Evolutionary conservation across 2,113 vertebrate species (phyloP).

Genomic region (Reinhardtius hippoglossoides): DNA sequence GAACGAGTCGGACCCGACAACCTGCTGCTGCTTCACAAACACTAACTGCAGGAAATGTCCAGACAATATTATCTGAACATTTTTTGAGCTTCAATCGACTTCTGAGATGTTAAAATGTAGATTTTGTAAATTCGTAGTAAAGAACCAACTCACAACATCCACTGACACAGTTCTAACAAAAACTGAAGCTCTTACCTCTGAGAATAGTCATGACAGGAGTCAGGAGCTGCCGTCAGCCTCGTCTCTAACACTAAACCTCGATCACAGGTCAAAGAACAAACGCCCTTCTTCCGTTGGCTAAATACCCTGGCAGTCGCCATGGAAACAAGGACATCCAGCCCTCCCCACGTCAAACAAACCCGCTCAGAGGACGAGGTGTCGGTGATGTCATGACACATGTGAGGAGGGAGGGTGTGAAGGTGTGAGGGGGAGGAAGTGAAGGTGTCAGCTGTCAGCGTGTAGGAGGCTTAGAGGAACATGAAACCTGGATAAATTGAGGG

Average conservation of each 20-base stretch:
- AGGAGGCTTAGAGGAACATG: neutral
- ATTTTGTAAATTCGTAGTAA: too few species aligned
- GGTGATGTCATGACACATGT: conserved; percentile 40
- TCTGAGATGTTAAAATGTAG: too few species aligned
- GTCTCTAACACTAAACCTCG: conserved; percentile 19
- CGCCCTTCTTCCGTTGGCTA: conserved; percentile 12
- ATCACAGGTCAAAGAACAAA: conserved; percentile 31
- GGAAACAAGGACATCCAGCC: conserved; percentile 46
- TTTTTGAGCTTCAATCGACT: too few species aligned
- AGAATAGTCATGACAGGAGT: conserved; percentile 40
- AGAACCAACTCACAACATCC: too few species aligned
- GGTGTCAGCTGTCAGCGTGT: conserved; percentile 25
- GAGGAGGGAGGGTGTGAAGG: conserved; percentile 36
- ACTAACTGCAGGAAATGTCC: too few species aligned
- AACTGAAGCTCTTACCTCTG: conserved; percentile 62
- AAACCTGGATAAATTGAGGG: neutral
- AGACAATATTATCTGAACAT: too few species aligned
- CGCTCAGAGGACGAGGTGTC: conserved; percentile 46
- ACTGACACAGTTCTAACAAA: too few species aligned
- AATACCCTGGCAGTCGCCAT: conserved; percentile 51
- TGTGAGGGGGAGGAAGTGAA: conserved; percentile 25
- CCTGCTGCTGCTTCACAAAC: too few species aligned
- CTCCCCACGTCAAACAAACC: conserved; percentile 13
- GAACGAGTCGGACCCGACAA: too few species aligned
- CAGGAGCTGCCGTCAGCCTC: neutral